Evolutionary conservation across 2,888 invertebrate genomes (phyloP), one percentile per base, ranked within the genome.

Genomic region (Lycophotia porphyrea): DNA sequence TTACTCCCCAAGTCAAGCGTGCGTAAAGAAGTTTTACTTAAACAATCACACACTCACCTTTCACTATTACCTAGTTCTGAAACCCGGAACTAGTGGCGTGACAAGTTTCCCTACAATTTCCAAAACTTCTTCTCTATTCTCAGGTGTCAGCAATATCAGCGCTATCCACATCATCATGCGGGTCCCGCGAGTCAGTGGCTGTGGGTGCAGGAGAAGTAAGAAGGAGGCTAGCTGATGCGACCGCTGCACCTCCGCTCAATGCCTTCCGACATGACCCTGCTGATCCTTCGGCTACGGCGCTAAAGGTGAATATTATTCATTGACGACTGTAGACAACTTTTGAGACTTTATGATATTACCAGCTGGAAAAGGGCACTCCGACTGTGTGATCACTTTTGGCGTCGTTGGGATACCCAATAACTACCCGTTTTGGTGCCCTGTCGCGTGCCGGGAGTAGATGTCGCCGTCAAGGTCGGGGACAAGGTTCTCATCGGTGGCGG

Each of bases 271-370:
- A 99, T 91, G 99, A 99, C 96, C 99, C 99, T 0, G 99, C 99
- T 90, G 99, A 99, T 96, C 99, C 99, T 0, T 99, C 99, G 61
- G 99, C 99, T 1, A 99, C 99, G 1, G 99, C 99, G 8, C 97
- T 99, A 65, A 99, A 99, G 97, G 97, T 97, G 92, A 55, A 60
- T 34, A 69, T 15, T 61, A 21, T 60, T 34, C 0, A 24, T 34
- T 34, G 21, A 60, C 5, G 21, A 11, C 11, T 60, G 34, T 18
- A 5, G 34, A 34, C 3, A n/a, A n/a, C n/a, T n/a, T 34, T 34
- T 4, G 11, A 42, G 31, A 21, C 3, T 31, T 58, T 31, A 58
- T 58, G 27, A 27, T 55, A 27, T n/a, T n/a, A n/a, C n/a, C n/a
- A n/a, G n/a, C n/a, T n/a, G n/a, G n/a, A n/a, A n/a, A n/a, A n/a